Conservation (phyloP, 2,888 invertebrate species). For the Steromphala cineraria region DNA sequence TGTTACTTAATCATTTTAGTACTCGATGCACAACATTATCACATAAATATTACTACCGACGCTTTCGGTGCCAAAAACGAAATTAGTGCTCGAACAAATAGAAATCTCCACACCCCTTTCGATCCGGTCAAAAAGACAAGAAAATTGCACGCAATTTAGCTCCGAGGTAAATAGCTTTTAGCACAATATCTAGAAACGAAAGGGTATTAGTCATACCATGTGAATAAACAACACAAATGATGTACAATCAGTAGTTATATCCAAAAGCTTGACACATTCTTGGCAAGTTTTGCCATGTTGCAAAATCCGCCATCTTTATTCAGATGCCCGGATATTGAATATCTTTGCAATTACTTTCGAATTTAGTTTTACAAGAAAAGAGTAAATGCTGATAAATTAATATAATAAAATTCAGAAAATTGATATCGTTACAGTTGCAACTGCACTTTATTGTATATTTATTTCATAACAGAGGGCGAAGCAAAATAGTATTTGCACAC, state of each 20-base stretch:
- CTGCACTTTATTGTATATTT: no score
- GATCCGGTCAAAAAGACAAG: neutral
- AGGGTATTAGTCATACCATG: neutral
- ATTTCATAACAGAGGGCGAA: no score
- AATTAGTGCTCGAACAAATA: neutral
- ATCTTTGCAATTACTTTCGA: slow-evolving; percentile 7
- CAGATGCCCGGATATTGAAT: slow-evolving; percentile 29
- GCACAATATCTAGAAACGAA: neutral
- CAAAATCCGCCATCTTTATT: slow-evolving; percentile 30
- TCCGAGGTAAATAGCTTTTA: neutral
- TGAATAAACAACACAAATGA: neutral
- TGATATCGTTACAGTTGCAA: neutral
- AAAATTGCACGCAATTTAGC: no score
- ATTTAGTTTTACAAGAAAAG: neutral
- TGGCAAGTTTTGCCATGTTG: slow-evolving; percentile 31
- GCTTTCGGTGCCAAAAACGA: neutral
- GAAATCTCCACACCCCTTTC: slow-evolving; percentile 1
- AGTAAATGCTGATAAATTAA: no score
- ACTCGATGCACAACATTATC: no score
- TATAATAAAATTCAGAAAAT: neutral
- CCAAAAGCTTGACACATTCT: slow-evolving; percentile 12
- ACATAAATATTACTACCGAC: no score
- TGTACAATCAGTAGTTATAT: neutral
- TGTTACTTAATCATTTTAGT: no score
- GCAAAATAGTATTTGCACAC: neutral